Conservation (phyloP, 2,113 vertebrate species). For the Scomber scombrus region DNA sequence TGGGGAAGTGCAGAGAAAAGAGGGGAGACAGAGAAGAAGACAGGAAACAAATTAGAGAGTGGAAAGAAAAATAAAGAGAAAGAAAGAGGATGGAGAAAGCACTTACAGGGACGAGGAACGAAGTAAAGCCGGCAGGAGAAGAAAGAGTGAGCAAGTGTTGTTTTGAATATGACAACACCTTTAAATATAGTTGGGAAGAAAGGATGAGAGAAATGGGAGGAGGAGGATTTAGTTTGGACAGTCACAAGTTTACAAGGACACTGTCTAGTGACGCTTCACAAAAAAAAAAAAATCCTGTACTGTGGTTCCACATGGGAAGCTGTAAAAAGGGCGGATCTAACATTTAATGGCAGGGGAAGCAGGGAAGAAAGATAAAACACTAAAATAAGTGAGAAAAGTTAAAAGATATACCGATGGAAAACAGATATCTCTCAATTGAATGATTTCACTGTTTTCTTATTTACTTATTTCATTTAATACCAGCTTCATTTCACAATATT, state of each 20-base stretch:
- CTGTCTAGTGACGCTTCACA: slow-evolving; percentile 15
- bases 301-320: slow-evolving; percentile 26
- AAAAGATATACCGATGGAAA: too few species aligned
- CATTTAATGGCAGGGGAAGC: slow-evolving; percentile 13
- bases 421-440: background rate
- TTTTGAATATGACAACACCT: background rate
- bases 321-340: slow-evolving; percentile 30
- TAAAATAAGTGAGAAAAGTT: background rate
- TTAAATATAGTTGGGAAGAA: background rate
- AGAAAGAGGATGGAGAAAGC: background rate
- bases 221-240: slow-evolving; percentile 25
- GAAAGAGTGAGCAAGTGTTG: background rate
- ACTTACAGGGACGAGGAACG: background rate
- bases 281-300: slow-evolving; percentile 11
- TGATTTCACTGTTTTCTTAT: background rate
- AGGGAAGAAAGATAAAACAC: slow-evolving; percentile 20
- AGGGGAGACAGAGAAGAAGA: background rate
- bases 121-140: background rate
- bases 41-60: slow-evolving; percentile 1
- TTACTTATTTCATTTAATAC: background rate
- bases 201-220: background rate
- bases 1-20: slow-evolving; percentile 29
- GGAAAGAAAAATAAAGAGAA: background rate
- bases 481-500: background rate
- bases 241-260: slow-evolving; percentile 30